Percentiles rank a stretch among this genome's conserved stretches.
Evolutionary conservation across 2,113 vertebrate genomes (phyloP).

Genomic region (Lasiurus cinereus): DNA sequence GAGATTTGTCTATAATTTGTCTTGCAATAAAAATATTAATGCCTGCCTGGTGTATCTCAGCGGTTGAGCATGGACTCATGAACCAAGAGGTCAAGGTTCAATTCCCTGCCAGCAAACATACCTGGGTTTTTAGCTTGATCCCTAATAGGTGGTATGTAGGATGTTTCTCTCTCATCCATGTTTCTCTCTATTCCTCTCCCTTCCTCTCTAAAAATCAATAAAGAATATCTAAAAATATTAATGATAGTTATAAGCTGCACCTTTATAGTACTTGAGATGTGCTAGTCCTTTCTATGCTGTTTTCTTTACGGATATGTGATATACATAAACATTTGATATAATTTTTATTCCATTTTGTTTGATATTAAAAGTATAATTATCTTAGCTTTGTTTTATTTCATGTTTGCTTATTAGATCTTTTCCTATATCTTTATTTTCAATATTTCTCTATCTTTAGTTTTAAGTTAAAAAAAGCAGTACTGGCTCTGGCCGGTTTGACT

Average conservation of each 20-base stretch:
- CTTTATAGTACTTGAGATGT: not conserved
- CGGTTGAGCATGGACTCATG: no score
- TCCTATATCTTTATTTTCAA: not conserved
- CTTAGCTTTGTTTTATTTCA: not conserved
- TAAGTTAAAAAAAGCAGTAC: not conserved
- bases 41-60: no score
- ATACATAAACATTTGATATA: not conserved
- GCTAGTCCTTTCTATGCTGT: not conserved
- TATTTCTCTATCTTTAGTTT: not conserved
- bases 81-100: no score
- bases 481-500: no score
- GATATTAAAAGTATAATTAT: not conserved
- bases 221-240: not conserved
- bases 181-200: no score
- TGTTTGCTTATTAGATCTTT: not conserved
- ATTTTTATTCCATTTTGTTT: not conserved
- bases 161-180: no score
- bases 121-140: no score
- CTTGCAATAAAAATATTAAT: not conserved
- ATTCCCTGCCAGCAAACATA: no score
- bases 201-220: no score
- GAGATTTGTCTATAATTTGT: not conserved
- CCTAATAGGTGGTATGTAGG: no score
- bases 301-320: not conserved
- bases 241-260: not conserved